Evolutionary conservation across 2,797 vertebrate species (phyloP).

Genomic region (Alca torda): DNA sequence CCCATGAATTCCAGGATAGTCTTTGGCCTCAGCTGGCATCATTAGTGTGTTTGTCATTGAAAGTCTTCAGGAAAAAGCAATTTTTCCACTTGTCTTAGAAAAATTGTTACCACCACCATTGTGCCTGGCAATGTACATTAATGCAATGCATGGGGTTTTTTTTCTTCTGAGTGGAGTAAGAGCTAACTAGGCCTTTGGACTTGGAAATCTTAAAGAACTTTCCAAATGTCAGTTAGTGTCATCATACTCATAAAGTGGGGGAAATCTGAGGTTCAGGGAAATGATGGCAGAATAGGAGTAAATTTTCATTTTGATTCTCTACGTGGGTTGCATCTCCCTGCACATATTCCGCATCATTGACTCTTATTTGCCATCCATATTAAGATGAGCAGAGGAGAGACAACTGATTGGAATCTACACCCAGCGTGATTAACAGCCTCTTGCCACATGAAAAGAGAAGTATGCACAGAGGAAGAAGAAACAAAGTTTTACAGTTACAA

Average conservation of each 20-base stretch:
- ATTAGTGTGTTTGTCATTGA: neutral
- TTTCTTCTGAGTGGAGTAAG: neutral
- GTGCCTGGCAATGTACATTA: neutral
- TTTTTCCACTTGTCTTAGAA: neutral
- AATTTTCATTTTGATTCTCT: neutral
- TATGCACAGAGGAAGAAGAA: neutral
- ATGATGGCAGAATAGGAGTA: neutral
- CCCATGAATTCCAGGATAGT: neutral
- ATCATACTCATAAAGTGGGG: neutral
- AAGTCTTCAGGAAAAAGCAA: neutral
- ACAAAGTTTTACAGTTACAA: neutral
- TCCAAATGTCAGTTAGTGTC: neutral
- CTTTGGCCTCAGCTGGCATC: neutral
- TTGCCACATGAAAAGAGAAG: neutral
- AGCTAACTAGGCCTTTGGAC: neutral
- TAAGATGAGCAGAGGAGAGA: neutral
- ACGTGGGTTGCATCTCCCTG: neutral
- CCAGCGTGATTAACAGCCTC: neutral
- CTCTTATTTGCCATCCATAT: neutral
- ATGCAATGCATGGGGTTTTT: fast-evolving
- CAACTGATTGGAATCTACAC: neutral
- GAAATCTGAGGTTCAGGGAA: neutral
- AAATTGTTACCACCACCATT: neutral
- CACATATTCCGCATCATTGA: neutral
- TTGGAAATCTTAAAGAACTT: neutral